Percentiles rank a stretch among this genome's conserved stretches.
Evolutionary conservation across 37 sponge, comb jelly and placozoan species (phyloP).

Genomic region (Chondrosia reniformis): DNA sequence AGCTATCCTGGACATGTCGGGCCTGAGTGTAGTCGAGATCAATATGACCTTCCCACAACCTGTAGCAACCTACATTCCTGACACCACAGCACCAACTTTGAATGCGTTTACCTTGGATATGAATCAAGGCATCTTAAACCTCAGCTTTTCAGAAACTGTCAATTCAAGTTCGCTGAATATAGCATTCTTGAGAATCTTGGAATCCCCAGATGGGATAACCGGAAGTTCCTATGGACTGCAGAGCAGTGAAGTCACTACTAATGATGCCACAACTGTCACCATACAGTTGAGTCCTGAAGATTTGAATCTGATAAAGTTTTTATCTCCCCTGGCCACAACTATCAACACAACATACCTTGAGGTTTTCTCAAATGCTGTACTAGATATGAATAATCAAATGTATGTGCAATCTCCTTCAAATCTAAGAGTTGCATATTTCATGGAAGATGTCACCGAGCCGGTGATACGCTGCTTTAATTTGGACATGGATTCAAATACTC

Average conservation of each 20-base stretch:
- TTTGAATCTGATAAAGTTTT: slow-evolving; percentile 69
- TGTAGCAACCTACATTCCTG: slow-evolving; percentile 29
- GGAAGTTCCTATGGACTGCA: slow-evolving; percentile 31
- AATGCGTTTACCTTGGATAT: slow-evolving; percentile 65
- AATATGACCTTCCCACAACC: slow-evolving; percentile 9
- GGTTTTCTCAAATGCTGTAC: slow-evolving; percentile 28
- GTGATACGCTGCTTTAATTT: slow-evolving; percentile 38
- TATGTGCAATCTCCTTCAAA: slow-evolving; percentile 12
- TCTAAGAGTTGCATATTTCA: neutral
- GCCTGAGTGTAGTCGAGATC: slow-evolving; percentile 41
- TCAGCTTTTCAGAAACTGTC: slow-evolving; percentile 86
- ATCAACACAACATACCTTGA: slow-evolving; percentile 43
- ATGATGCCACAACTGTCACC: slow-evolving; percentile 30
- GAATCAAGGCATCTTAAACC: slow-evolving; percentile 54
- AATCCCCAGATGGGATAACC: slow-evolving; percentile 21
- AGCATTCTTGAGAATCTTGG: slow-evolving; percentile 32
- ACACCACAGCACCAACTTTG: slow-evolving; percentile 59
- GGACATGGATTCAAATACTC: slow-evolving; percentile 46
- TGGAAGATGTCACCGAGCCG: slow-evolving; percentile 48
- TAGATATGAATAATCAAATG: slow-evolving; percentile 70
- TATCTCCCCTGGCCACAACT: slow-evolving; percentile 35
- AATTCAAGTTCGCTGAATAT: slow-evolving; percentile 60
- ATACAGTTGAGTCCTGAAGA: slow-evolving; percentile 59
- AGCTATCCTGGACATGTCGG: slow-evolving; percentile 66
- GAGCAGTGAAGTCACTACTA: slow-evolving; percentile 21